Evolutionary conservation across 37 sponge, comb jelly and placozoan species (phyloP), one percentile per base, ranked within the genome.

Genomic region (Beroe forskalii): DNA sequence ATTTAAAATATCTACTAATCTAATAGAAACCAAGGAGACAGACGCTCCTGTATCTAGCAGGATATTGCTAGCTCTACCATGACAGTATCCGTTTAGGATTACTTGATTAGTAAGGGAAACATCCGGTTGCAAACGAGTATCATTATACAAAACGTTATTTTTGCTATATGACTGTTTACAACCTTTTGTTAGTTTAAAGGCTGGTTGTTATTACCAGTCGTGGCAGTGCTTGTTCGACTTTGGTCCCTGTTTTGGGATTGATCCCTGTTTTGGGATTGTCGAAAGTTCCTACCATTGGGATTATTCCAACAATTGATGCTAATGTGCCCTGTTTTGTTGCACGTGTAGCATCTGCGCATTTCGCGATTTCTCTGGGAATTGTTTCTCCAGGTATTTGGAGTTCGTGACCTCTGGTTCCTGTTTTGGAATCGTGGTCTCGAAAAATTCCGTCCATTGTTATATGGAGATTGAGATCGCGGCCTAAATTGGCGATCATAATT

Each of bases 31-130:
- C 28, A 80, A 44, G 30, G 38, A 33, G 55, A 80, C 35, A 41
- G 86, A 23, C 0, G 86, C 86, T 38, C 86, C 86, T 43, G 86
- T 80, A 22, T 80, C 86, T 37, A 80, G 12, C 4, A 80, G 48
- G n/a, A 44, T 25, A 42, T 80, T 80, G 72, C 72, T 32, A 9
- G 38, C 19, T 14, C 33, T 36, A 35, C 38, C 38, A 14, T 69
- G 37, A 69, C 72, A 69, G 32, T 69, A 69, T 35, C 72, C 72
- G 35, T 69, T 31, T 12, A 69, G 33, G 32, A 69, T 69, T 1
- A 69, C 32, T 35, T 69, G 72, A 33, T 69, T 69, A 48, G 55
- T 48, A 48, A 48, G 55, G 55, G 55, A 48, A 48, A 48, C 55
- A 48, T 48, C 55, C 12, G 55, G 55, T 48, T 48, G 55, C 55